Percentiles rank a stretch among this genome's conserved stretches.
Evolutionary conservation across 1,140 invertebrate species (phyloP).

Genomic region (Cydia fagiglandana): DNA sequence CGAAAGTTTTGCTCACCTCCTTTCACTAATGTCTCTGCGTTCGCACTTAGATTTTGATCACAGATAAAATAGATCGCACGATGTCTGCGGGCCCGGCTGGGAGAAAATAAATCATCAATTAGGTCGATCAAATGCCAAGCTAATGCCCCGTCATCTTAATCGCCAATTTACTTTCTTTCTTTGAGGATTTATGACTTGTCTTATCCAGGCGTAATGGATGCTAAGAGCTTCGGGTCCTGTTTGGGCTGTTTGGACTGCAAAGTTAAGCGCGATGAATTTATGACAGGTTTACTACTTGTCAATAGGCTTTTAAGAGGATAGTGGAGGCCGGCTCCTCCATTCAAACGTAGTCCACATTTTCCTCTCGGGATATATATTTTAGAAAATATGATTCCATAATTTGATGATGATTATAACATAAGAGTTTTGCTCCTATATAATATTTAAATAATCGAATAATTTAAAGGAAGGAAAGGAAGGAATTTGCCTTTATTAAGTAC

Average conservation of each 20-base stretch:
- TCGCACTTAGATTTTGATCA: constrained; percentile 66
- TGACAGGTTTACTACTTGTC: constrained; percentile 20
- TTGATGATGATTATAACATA: no score
- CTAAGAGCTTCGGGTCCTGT: constrained; percentile 33
- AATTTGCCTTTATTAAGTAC: no score
- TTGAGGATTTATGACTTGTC: constrained; percentile 22
- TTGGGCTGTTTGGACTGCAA: neutral
- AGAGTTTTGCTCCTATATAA: no score
- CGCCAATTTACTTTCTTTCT: constrained; percentile 36
- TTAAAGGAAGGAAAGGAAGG: no score
- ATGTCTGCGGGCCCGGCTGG: constrained; percentile 62
- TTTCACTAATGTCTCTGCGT: constrained; percentile 77
- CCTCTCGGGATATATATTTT: no score
- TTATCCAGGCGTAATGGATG: constrained; percentile 21
- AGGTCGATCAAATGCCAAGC: constrained; percentile 74
- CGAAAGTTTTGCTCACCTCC: constrained; percentile 73
- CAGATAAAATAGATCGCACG: constrained; percentile 75
- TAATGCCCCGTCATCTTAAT: constrained; percentile 47
- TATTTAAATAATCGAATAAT: no score
- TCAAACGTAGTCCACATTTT: no score
- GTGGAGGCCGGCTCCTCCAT: no score
- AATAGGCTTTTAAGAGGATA: no score
- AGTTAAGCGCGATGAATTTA: neutral
- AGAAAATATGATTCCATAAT: no score
- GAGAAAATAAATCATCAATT: constrained; percentile 79